A percentile compares a stretch with the other conserved stretches of the same genome.
These are phyloP conservation scores for Phataginus tetradactyla DNA, from an alignment of 2,797 vertebrate genomes.

Conservation along the genomic window DNA sequence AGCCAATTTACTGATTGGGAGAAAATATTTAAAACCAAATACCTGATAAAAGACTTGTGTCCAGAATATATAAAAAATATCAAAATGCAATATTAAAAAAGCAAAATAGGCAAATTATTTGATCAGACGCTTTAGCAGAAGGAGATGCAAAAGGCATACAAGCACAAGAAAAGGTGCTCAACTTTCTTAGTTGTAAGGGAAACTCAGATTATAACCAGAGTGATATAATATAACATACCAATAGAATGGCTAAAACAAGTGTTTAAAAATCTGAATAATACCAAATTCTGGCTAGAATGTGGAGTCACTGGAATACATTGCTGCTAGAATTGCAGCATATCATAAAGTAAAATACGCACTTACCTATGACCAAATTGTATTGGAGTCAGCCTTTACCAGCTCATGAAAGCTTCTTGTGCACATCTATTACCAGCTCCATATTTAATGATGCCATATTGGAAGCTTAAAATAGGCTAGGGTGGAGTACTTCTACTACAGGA, in stretches of 20 bases:
- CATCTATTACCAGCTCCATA: background rate
- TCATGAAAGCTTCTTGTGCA: background rate
- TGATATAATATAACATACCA: background rate
- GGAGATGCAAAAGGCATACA: background rate
- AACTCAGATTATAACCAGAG: background rate
- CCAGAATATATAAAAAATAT: background rate
- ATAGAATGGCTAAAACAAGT: background rate
- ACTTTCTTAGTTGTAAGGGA: background rate
- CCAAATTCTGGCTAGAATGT: background rate
- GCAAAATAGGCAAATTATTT: background rate
- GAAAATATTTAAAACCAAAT: constrained; percentile 25
- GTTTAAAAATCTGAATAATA: background rate
- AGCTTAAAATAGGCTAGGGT: background rate
- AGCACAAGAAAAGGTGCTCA: background rate
- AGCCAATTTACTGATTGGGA: background rate
- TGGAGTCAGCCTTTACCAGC: background rate
- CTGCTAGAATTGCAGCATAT: background rate
- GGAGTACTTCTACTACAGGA: background rate
- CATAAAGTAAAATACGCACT: background rate
- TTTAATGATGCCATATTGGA: background rate
- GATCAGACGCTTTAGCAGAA: background rate
- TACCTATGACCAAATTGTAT: background rate
- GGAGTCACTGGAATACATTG: background rate
- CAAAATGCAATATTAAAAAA: background rate
- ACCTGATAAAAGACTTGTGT: background rate